Evolutionary conservation across 2,113 vertebrate species (phyloP).

Genomic region (Pseudopodoces humilis): DNA sequence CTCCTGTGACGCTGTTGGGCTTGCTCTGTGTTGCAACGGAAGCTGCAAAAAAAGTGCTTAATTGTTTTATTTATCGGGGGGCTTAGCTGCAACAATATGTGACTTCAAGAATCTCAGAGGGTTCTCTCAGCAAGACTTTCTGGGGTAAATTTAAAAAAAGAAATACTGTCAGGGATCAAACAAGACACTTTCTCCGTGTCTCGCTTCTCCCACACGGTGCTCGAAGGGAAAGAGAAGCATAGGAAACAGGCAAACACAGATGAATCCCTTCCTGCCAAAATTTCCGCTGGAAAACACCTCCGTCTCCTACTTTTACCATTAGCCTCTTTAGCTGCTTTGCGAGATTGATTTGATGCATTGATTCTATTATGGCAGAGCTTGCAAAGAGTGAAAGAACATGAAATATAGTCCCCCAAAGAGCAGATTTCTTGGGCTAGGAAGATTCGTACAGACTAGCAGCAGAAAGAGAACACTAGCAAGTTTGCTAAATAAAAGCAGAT

Average conservation of each 20-base stretch:
- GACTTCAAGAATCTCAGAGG: background rate
- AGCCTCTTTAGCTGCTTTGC: background rate
- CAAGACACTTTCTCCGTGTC: background rate
- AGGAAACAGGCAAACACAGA: background rate
- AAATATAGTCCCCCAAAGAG: conserved; percentile 58
- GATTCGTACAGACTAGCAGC: background rate
- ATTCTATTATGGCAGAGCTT: conserved; percentile 59
- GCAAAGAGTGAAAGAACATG: conserved; percentile 47
- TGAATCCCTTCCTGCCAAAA: conserved; percentile 36
- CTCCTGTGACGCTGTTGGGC: rapidly evolving
- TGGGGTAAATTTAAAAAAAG: background rate
- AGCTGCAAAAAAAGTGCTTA: background rate
- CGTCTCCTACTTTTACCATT: background rate
- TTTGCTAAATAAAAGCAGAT: conserved; percentile 75
- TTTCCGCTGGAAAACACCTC: conserved; percentile 30
- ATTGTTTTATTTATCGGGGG: background rate
- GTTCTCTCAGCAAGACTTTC: background rate
- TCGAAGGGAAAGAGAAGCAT: background rate
- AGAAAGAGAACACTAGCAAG: conserved; percentile 38
- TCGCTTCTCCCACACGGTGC: background rate
- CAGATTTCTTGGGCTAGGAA: conserved; percentile 28
- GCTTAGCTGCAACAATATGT: background rate
- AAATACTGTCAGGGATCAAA: background rate
- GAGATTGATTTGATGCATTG: conserved; percentile 60
- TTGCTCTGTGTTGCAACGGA: background rate